A percentile compares a stretch with the other conserved stretches of the same genome.
phyloP scores from a whole-genome alignment of 2,113 vertebrate genomes.

The Pteronura brasiliensis region DNA sequence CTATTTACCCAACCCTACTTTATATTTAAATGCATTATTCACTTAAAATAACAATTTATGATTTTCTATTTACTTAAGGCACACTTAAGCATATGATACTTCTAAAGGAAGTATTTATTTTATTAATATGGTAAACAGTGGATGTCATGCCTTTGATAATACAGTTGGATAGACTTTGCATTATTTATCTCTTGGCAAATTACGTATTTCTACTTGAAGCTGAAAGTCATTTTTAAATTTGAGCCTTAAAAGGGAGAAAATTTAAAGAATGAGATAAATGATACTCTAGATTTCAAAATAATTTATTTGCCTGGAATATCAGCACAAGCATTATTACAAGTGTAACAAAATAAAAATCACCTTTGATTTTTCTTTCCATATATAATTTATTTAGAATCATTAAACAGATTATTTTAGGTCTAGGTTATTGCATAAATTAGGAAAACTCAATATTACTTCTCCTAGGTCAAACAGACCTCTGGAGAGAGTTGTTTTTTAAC shows the following conservation, averaged over 20 bases:
- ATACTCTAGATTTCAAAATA: neutral
- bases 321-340: neutral
- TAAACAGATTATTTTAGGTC: neutral
- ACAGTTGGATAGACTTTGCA: neutral
- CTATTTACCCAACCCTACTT: neutral
- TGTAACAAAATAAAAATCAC: neutral
- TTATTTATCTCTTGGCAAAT: neutral
- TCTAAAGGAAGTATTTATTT: neutral
- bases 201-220: neutral
- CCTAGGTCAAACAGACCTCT: neutral
- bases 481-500: neutral
- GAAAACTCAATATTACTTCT: neutral
- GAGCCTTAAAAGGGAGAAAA: neutral
- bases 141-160: neutral
- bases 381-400: neutral
- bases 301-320: neutral
- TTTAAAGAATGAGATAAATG: slow-evolving; percentile 14
- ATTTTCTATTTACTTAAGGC: neutral
- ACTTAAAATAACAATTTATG: neutral
- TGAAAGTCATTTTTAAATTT: neutral
- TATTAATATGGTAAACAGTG: neutral
- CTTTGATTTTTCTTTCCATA: neutral
- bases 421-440: neutral
- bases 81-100: neutral
- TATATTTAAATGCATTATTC: neutral